A percentile compares a stretch with the other conserved stretches of the same genome.
Conservation (phyloP, 2,888 invertebrate genomes). For the Acholoe squamosa region DNA sequence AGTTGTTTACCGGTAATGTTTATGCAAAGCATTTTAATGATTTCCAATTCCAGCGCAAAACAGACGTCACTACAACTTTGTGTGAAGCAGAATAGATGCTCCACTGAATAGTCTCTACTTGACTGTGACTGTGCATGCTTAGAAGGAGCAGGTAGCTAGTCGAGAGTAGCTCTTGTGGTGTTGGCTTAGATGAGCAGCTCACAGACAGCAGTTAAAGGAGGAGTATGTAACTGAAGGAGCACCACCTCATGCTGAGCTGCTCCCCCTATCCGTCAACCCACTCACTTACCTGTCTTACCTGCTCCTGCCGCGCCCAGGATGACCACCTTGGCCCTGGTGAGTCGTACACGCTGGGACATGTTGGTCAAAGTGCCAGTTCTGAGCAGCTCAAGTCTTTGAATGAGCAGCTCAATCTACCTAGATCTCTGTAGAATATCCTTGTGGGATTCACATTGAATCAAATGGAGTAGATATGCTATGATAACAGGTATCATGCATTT, state of each 20-base stretch:
- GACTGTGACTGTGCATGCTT: too few relatives aligned
- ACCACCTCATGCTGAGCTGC: constrained; percentile 1
- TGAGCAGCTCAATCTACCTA: neutral
- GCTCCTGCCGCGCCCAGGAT: constrained; percentile 95
- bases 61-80: too few relatives aligned
- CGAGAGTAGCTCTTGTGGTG: too few relatives aligned
- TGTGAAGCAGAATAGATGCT: too few relatives aligned
- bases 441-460: neutral
- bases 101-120: too few relatives aligned
- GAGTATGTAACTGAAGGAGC: neutral
- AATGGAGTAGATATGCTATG: too few relatives aligned
- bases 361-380: neutral
- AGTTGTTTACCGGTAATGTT: too few relatives aligned
- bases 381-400: too few relatives aligned
- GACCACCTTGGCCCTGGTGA: constrained; percentile 95
- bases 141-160: too few relatives aligned
- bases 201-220: neutral
- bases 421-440: neutral
- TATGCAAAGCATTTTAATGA: too few relatives aligned
- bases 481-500: too few relatives aligned
- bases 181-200: neutral
- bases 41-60: too few relatives aligned
- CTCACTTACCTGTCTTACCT: constrained; percentile 92
- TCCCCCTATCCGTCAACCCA: neutral
- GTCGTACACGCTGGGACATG: constrained; percentile 76